Conservation (phyloP, 2,797 vertebrate species). For the Siniperca obscura region DNA sequence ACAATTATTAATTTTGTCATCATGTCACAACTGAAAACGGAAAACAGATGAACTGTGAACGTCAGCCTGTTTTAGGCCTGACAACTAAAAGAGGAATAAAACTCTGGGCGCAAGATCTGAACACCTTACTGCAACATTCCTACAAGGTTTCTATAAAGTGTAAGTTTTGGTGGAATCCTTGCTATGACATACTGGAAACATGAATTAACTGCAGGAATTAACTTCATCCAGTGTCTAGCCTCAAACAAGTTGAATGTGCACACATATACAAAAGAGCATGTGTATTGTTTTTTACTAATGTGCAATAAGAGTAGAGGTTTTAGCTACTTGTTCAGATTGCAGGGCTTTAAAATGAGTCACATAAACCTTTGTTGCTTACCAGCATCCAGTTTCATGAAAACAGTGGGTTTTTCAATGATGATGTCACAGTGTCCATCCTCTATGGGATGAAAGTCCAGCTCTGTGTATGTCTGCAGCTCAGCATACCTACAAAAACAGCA, state of each 20-base stretch:
- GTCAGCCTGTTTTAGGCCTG: not conserved
- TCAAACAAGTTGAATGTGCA: not conserved
- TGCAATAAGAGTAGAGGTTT: not conserved
- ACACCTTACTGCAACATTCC: not conserved
- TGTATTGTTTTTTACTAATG: not conserved
- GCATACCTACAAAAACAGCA: slow-evolving; percentile 89
- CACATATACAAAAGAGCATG: not conserved
- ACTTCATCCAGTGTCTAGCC: not conserved
- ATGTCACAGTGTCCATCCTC: slow-evolving; percentile 91
- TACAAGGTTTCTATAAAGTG: not conserved
- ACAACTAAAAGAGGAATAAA: not conserved
- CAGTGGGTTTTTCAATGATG: slow-evolving; percentile 90
- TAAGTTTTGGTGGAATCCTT: not conserved
- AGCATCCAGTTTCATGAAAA: slow-evolving; percentile 99
- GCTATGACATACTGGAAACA: not conserved
- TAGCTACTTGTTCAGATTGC: not conserved
- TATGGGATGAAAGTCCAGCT: slow-evolving; percentile 87
- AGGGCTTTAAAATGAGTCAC: not conserved
- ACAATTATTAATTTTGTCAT: slow-evolving; percentile 11
- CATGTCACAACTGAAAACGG: slow-evolving; percentile 6
- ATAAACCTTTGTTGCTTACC: slow-evolving; percentile 79
- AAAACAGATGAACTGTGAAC: slow-evolving; percentile 1
- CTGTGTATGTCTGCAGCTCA: slow-evolving; percentile 91
- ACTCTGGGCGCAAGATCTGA: not conserved
- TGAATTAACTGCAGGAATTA: not conserved